Base-by-base conservation (phyloP, 2,888 invertebrate genomes). In the Frankliniella fusca region DNA sequence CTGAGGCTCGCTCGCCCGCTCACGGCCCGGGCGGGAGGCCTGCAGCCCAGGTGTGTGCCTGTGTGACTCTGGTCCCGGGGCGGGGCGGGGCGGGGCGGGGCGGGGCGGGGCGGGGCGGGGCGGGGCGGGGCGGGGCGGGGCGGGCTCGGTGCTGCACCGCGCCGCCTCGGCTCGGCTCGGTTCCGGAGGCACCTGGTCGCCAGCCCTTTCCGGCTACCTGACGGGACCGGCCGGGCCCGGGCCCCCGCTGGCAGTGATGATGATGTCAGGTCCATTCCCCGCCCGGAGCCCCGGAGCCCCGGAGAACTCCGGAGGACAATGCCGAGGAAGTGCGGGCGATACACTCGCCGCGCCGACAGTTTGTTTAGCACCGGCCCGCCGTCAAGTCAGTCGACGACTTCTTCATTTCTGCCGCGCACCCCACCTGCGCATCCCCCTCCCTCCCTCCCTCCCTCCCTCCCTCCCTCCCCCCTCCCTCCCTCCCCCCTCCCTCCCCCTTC, bases 281-380 rank as follows among this genome's bases (percentile, higher is more conserved):
- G 70, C 27, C 23, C 23, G 5, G 70, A 1, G 70, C 70, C 54
- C 61, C 7, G 61, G 18, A 61, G 61, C 61, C 15, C 61, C 7
- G 61, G 20, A 61, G 61, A 7, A 61, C 61, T 7, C 20, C 23
- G 70, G 70, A 23, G 12, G 23, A 76, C 70, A 76, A 76, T 27
- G 70, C 70, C 70, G 70, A 76, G 70, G 70, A 76, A 76, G 70
- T 76, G 70, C 70, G 70, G 70, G 23, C 70, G n/a, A 70, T 70
- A 23, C 70, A 70, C 70, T 76, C 70, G 70, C 38, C 38, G 38
- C 38, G 12, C 70, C 10, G 70, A 23, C 70, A 70, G 70, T 70
- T 5, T 23, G 61, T 61, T 61, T 61, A 61, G 61, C 61, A 61
- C 61, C 23, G 70, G 20, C 38, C 38, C 38, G 38, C 38, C 38